Base-by-base conservation (phyloP, 2,888 invertebrate species). In the Dorcus hopei region DNA sequence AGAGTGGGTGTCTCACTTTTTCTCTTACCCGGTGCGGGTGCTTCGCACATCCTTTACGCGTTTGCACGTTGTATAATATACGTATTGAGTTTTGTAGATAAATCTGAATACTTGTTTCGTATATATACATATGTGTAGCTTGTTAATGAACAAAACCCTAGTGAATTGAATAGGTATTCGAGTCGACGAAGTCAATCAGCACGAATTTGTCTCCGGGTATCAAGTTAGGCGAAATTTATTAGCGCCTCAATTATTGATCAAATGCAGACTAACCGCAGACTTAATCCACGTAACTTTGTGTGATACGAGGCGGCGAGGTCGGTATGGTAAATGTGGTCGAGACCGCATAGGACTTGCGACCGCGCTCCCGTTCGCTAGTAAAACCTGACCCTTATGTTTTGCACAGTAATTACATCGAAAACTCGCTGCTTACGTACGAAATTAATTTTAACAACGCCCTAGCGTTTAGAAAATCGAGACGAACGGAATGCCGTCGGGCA, bases 401-500 rank as follows among this genome's bases (percentile, higher is more conserved):
- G 23, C 23, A 19, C 19, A 19, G 19, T 45, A 45, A 45, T 45
- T 45, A 23, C 45, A 45, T 45, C 45, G 4, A 45, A 45, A 45
- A 45, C 19, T 45, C 23, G 43, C 14, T 16, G 43, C 19, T 19
- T 19, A 33, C 9, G 45, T 9, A 23, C 52, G 48, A 59, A 59
- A 57, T 62, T 57, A 53, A 59, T 62, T 59, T 57, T 54, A 57
- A 51, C 43, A 52, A 45, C 47, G 49, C 45, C 43, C 59, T 52
- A 42, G 26, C 26, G 6, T 33, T 33, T 5, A 47, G 26, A 47
- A 47, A 26, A 9, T 47, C 47, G 16, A 42, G 16, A 9, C 43
- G 16, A 42, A 42, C 42, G 16, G 11, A 42, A 42, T 14, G 16
- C 16, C 5, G 16, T 16, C 5, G 7, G 26, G 26, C 26, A 6